Evolutionary conservation across 2,113 vertebrate species (phyloP).

Genomic region (Thryonomys swinderianus): DNA sequence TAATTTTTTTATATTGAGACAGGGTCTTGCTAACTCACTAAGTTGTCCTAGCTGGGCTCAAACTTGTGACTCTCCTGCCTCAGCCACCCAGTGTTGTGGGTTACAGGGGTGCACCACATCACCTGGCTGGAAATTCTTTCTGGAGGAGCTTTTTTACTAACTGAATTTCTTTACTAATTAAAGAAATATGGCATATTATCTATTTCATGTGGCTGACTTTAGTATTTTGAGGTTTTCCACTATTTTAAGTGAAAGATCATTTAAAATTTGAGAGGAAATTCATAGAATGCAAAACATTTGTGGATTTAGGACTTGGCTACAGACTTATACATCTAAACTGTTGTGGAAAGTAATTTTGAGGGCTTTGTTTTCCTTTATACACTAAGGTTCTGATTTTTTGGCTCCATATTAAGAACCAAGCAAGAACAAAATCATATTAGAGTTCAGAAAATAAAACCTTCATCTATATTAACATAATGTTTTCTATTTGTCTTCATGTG

Average conservation of each 20-base stretch:
- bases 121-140: background rate
- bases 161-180: background rate
- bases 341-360: background rate
- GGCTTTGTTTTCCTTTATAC: background rate
- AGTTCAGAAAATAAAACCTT: constrained; percentile 14
- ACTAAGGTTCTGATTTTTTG: background rate
- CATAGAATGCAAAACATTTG: background rate
- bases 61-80: background rate
- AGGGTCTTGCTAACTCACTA: background rate
- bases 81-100: background rate
- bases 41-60: background rate
- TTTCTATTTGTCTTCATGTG: background rate
- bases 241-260: background rate
- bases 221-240: background rate
- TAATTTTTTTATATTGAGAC: background rate
- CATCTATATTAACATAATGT: background rate
- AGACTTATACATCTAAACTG: background rate
- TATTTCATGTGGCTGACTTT: constrained; percentile 22
- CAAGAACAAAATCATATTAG: background rate
- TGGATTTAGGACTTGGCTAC: background rate
- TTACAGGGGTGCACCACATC: background rate
- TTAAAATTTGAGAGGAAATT: constrained; percentile 3
- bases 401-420: background rate
- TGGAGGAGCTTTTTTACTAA: background rate
- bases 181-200: background rate